Evolutionary conservation across 2,888 invertebrate species (phyloP).

Genomic region (Lysandra coridon): DNA sequence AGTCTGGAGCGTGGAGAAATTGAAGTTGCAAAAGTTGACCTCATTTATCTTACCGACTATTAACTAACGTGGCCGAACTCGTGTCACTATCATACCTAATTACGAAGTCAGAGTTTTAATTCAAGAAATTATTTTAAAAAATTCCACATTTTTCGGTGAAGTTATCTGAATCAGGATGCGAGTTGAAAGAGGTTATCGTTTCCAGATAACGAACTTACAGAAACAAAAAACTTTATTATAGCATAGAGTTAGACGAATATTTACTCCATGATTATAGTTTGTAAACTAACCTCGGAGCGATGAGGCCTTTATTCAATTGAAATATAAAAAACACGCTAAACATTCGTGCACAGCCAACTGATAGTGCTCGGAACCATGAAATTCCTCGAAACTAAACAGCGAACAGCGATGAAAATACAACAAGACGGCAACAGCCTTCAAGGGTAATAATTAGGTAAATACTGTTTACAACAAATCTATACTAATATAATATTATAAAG

Average conservation of each 20-base stretch:
- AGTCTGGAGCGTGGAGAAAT: neutral
- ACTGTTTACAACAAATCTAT: neutral
- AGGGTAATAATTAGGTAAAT: neutral
- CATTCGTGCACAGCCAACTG: neutral
- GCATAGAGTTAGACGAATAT: too few species aligned
- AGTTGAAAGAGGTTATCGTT: slow-evolving; percentile 13
- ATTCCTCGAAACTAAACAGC: neutral
- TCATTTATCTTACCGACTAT: neutral
- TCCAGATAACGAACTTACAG: neutral
- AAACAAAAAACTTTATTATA: neutral
- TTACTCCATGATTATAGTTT: neutral
- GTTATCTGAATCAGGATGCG: slow-evolving; percentile 14
- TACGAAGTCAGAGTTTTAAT: neutral
- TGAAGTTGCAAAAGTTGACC: neutral
- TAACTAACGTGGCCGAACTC: neutral
- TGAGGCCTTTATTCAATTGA: neutral
- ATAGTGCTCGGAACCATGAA: neutral
- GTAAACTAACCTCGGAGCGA: neutral
- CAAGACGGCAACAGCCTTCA: neutral
- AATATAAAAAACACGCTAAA: neutral
- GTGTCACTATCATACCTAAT: neutral
- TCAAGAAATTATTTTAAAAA: neutral
- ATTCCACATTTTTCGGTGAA: neutral
- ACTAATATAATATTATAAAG: too few species aligned
- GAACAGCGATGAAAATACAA: neutral